Base-by-base conservation (phyloP, 2,888 invertebrate genomes). In the Macaria liturata region DNA sequence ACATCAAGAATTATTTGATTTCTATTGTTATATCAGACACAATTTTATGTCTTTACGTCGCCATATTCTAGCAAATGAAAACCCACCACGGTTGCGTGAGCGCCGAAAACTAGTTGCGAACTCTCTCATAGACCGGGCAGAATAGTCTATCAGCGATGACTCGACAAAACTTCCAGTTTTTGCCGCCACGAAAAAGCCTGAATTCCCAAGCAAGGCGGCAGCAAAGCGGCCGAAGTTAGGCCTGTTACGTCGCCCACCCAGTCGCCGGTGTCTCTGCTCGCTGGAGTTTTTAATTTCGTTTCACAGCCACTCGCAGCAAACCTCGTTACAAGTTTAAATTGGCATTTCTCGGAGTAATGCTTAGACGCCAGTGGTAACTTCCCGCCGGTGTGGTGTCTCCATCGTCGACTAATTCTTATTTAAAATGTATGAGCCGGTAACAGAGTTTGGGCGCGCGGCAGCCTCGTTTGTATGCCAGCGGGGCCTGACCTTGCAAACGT, bases 301-400 rank as follows among this genome's bases (percentile, higher is more conserved):
- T 82, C 83, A 74, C 80, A 84, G 84, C 84, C 88, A 86, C 88
- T 88, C 84, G 88, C 84, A 81, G 86, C 83, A 86, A 88, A 89
- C 86, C 89, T 90, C 84, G 89, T 90, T 90, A 90, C 88, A 90
- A 90, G 85, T 91, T 91, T 90, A 91, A 91, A 91, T 91, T 91
- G 91, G 87, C 88, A 84, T 89, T 89, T 89, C 88, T 86, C 88
- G 81, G 83, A 86, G 87, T 87, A 88, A 88, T 86, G 84, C 87
- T 83, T 84, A 84, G 84, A 87, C 80, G 83, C 77, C 81, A 83
- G 77, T 80, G 79, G 84, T 80, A 84, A 85, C 80, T 84, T 83
- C 75, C 75, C 70, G 69, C 68, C 76, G 52, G 42, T 56, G 46
- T 45, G 75, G 83, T 84, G 82, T 86, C 86, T 84, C 80, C 81